Evolutionary conservation across 2,797 vertebrate species (phyloP), one percentile per base, ranked within the genome.

Genomic region (Etheostoma perlongum): DNA sequence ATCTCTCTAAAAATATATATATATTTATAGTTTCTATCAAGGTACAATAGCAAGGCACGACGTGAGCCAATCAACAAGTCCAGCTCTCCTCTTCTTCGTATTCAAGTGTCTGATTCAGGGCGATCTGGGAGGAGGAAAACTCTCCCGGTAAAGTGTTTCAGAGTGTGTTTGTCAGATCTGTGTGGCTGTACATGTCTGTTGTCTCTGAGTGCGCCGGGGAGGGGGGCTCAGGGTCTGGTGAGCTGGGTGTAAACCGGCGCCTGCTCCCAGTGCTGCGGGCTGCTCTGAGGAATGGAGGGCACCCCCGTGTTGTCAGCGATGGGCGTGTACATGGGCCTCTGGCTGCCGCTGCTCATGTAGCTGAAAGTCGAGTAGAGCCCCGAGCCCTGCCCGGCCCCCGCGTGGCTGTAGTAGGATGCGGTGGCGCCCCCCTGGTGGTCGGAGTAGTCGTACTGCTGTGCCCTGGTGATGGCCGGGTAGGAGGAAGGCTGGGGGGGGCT

Each of bases 211-310:
- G n/a, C 64, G 57, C 52, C 2, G 1, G 57, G 4, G 13, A 4
- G 13, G 4, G 4, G 13, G 13, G 53, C 93, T 96, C 88, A 99
- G 48, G 98, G 98, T 65, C 98, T 93, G 91, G 97, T 97, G 88
- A 99, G 98, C 94, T 99, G 98, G 73, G 98, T 98, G 95, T 99
- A 99, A 71, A 99, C 97, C 0, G 98, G 98, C 70, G 98, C 97
- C 91, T 97, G 97, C 84, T 99, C 98, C 98, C 98, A 99, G 90
- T 97, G 97, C 94, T 98, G 97, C 0, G 98, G 97, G 95, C 97
- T 98, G 78, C 95, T 96, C 91, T 97, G 97, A 3, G 97, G 97
- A 86, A 98, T 96, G 84, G 97, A 96, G 19, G 97, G 97, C 12
- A 97, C 97, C 57, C 97, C 97, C 0, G 96, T 86, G 33, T 96